Evolutionary conservation across 2,797 vertebrate species (phyloP), one percentile per base, ranked within the genome.

Genomic region (Malacoctenus gilli): DNA sequence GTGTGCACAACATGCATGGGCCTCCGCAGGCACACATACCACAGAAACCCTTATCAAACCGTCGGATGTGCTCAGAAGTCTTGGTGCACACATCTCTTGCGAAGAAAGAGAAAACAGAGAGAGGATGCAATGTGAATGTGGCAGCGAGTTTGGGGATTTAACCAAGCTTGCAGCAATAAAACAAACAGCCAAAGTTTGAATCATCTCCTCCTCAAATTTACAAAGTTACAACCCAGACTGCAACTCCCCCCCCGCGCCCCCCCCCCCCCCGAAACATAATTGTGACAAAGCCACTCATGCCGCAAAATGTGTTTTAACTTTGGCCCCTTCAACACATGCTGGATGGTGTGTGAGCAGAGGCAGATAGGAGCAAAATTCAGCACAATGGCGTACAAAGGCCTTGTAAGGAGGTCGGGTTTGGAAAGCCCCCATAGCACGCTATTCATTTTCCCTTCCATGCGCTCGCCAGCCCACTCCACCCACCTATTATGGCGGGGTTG

Each of bases 351-450:
- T 79, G 65, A 68, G 59, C 59, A 30, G 65, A 67, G 48, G 62
- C 77, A 76, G 84, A 82, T 79, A 72, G 7, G 44, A 51, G 51
- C 59, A 71, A 57, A 68, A 79, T 73, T 48, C 68, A 59, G 69
- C 71, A 71, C 62, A 75, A 63, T 65, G 66, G 63, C 75, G 55
- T 47, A 54, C 42, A 64, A 76, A 80, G 64, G 40, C 70, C 79
- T 81, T 82, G 68, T 80, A 71, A 72, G 74, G 69, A 79, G 64
- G 58, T 30, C 39, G 62, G 70, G 62, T 82, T 77, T 83, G 86
- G 87, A 88, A 90, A 89, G 73, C 83, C 83, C n/a, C 87, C 85
- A 75, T 49, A 59, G 63, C 76, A 81, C 38, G 59, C 76, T 73
- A 68, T 75, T 85, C 73, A 64, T 79, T 79, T 77, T 72, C 79